Evolutionary conservation across 2,888 invertebrate genomes (phyloP), one percentile per base, ranked within the genome.

Genomic region (Drosophila infuscata): DNA sequence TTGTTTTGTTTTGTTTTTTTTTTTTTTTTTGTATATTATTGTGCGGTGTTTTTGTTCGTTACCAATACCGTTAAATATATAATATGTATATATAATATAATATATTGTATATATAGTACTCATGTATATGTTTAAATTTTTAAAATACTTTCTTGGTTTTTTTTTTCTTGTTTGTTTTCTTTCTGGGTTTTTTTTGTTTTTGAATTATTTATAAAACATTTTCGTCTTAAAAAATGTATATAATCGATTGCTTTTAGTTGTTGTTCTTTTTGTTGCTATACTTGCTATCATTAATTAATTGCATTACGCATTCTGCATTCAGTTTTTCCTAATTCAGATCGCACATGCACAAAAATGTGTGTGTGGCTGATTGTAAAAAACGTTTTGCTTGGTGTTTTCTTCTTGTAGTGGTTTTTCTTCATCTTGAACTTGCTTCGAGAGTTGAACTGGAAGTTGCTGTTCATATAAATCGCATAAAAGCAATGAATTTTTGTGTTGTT

Each of bases 31-130:
- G 90, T 91, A 91, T 90, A 91, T 91, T 91, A 91, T 91, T 91
- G 91, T 91, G 91, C 91, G 90, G 89, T 91, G 89, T 91, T 91
- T 80, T 85, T 85, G 86, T 85, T 88, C 88, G 88, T 86, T 85
- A 86, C 82, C 83, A 88, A 81, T 88, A 83, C 74, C 83, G 71
- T 87, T 81, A 70, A 84, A 81, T 83, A 86, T 75, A 85, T 87
- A 81, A 78, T 74, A 76, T 79, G 67, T 88, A 77, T 86, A 77
- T 83, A 83, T 81, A 81, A 68, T 77, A 76, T 82, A 75, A 71
- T 88, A 83, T 82, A 74, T 79, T 81, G 80, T 87, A 75, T 85
- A 79, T 83, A 83, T 88, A 82, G 86, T 85, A 88, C 63, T 85
- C 86, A 88, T 85, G 85, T 85, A 88, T 86, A 85, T 85, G 78